Evolutionary conservation across 2,113 vertebrate genomes (phyloP).

Genomic region (Empidonax traillii): DNA sequence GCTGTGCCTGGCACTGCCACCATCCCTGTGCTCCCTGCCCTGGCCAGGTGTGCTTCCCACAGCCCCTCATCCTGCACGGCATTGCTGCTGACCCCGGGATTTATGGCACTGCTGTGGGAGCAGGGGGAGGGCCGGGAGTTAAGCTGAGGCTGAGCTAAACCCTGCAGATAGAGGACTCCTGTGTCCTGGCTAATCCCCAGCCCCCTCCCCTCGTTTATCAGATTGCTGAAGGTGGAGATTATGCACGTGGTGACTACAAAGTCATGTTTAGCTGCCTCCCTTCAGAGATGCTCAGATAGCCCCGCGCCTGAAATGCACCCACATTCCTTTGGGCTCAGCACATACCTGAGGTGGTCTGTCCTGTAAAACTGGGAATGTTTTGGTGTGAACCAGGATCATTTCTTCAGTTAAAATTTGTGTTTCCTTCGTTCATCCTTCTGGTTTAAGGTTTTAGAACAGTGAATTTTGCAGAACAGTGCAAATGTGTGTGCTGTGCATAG

Average conservation of each 20-base stretch:
- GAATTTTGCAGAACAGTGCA: background rate
- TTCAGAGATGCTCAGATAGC: slow-evolving; percentile 36
- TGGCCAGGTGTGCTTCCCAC: background rate
- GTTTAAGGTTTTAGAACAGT: background rate
- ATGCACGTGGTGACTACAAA: slow-evolving; percentile 61
- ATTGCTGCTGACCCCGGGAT: slow-evolving; percentile 41
- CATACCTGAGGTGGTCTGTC: slow-evolving; percentile 14
- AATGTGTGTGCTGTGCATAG: background rate
- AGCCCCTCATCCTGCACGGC: background rate
- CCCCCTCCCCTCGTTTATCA: slow-evolving; percentile 46
- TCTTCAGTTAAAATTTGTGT: background rate
- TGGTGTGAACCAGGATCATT: accelerated
- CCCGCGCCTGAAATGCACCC: slow-evolving; percentile 4
- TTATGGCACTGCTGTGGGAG: slow-evolving; percentile 3
- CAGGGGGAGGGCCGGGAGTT: background rate
- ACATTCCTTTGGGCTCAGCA: slow-evolving; percentile 9
- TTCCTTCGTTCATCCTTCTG: background rate
- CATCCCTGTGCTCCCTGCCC: too few relatives aligned
- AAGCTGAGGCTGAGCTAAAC: slow-evolving; percentile 12
- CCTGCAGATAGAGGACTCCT: slow-evolving; percentile 22
- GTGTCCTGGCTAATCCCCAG: slow-evolving; percentile 60
- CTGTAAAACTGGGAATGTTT: background rate
- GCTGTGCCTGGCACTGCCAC: too few relatives aligned
- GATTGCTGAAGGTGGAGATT: slow-evolving; percentile 72
- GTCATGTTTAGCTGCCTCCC: slow-evolving; percentile 26